phyloP scores from a whole-genome alignment of 2,797 vertebrate genomes.

The Cirrhinus molitorella region DNA sequence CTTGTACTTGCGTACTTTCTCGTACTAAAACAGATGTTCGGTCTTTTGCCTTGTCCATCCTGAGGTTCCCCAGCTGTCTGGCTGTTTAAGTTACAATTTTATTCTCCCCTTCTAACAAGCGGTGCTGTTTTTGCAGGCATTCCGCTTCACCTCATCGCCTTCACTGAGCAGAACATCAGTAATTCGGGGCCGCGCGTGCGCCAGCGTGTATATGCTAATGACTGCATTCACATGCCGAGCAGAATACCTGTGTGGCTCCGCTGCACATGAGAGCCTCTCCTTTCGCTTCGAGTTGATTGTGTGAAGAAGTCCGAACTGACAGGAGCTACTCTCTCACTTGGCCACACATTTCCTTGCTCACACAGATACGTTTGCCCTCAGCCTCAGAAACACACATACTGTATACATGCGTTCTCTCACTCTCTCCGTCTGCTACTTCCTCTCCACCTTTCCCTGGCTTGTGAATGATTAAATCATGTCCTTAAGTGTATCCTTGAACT shows the following conservation, averaged over 20 bases:
- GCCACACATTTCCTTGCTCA: background rate
- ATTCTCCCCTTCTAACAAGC: slow-evolving; percentile 30
- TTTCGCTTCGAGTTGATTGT: slow-evolving; percentile 46
- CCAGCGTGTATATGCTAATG: slow-evolving; percentile 51
- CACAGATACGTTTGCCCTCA: background rate
- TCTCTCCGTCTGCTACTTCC: slow-evolving; percentile 14
- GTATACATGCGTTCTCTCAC: background rate
- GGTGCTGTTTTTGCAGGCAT: background rate
- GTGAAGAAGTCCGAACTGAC: slow-evolving; percentile 45
- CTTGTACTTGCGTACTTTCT: background rate
- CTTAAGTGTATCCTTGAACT: slow-evolving; percentile 49
- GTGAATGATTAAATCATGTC: slow-evolving; percentile 50
- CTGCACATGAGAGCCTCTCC: slow-evolving; percentile 45
- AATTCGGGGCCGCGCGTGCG: slow-evolving; percentile 8
- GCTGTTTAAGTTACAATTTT: slow-evolving; percentile 30
- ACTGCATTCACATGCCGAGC: slow-evolving; percentile 51
- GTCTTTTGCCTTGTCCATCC: slow-evolving; percentile 12
- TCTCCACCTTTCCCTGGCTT: slow-evolving; percentile 25
- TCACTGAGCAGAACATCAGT: slow-evolving; percentile 31
- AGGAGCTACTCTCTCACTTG: slow-evolving; percentile 8
- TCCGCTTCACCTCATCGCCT: slow-evolving; percentile 33
- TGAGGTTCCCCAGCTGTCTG: slow-evolving; percentile 37
- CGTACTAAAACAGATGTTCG: slow-evolving; percentile 22
- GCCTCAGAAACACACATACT: background rate
- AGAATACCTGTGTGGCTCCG: slow-evolving; percentile 29